phyloP scores from a whole-genome alignment of 92 coral and sea anemone species.

The Meandrina meandrites region DNA sequence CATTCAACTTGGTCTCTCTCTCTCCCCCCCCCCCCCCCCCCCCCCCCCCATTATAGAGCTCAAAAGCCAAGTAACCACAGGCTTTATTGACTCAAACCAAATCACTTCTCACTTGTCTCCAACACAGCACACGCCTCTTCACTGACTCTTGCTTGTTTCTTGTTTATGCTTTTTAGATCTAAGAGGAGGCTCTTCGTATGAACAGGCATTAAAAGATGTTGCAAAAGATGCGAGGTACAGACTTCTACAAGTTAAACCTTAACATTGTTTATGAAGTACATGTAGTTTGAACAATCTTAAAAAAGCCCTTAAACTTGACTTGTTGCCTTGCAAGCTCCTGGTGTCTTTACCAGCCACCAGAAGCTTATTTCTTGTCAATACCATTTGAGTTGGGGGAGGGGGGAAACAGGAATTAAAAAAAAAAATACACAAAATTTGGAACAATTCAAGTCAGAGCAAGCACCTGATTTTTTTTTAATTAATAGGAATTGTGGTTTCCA shows the following conservation, averaged over 20 bases:
- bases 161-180: slow-evolving; percentile 32
- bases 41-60: neutral
- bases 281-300: neutral
- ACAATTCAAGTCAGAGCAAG: neutral
- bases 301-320: neutral
- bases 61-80: neutral
- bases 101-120: neutral
- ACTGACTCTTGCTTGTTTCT: neutral
- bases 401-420: no score
- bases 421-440: no score
- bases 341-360: no score
- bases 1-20: neutral
- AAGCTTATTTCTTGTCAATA: no score
- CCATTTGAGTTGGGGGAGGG: no score
- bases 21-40: no score
- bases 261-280: no score
- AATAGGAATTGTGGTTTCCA: neutral
- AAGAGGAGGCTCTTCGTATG: slow-evolving; percentile 76
- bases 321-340: neutral
- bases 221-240: slow-evolving; percentile 79
- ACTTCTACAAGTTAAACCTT: neutral
- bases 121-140: neutral
- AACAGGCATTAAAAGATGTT: slow-evolving; percentile 91
- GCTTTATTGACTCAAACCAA: neutral
- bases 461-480: neutral